These are phyloP conservation scores for Microcaecilia unicolor DNA, from an alignment of 2,797 vertebrate genomes.

Conservation along the genomic window DNA sequence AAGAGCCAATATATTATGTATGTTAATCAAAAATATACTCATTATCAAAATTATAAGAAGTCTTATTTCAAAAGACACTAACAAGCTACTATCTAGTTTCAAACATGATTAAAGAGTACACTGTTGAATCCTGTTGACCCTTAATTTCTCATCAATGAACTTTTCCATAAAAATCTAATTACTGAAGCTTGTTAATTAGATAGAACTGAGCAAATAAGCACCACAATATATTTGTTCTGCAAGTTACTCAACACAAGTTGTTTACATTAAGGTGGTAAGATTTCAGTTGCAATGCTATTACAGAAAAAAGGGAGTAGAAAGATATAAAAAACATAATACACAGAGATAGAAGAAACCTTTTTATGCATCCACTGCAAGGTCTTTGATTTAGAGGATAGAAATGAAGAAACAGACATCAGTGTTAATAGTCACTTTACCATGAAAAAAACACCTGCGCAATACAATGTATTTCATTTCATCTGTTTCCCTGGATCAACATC, in stretches of 20 bases:
- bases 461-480: too few relatives aligned
- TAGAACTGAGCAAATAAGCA: neutral
- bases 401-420: slow-evolving; percentile 1
- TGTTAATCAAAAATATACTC: neutral
- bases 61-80: neutral
- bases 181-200: slow-evolving; percentile 11
- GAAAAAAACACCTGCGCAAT: too few relatives aligned
- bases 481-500: too few relatives aligned
- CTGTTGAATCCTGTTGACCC: slow-evolving; percentile 1
- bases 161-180: slow-evolving; percentile 9
- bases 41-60: neutral
- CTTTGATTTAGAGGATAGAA: neutral
- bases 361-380: neutral
- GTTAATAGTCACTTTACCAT: too few relatives aligned
- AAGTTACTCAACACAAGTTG: slow-evolving; percentile 7
- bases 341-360: too few relatives aligned
- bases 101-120: slow-evolving; percentile 2
- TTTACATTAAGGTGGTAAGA: neutral
- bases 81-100: neutral
- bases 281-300: slow-evolving; percentile 11
- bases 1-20: neutral
- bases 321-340: too few relatives aligned
- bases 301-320: slow-evolving; percentile 3
- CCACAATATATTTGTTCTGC: slow-evolving; percentile 9
- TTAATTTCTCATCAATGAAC: slow-evolving; percentile 3